Base-by-base conservation (phyloP, 1,140 invertebrate species). In the Micrasema minimum region DNA sequence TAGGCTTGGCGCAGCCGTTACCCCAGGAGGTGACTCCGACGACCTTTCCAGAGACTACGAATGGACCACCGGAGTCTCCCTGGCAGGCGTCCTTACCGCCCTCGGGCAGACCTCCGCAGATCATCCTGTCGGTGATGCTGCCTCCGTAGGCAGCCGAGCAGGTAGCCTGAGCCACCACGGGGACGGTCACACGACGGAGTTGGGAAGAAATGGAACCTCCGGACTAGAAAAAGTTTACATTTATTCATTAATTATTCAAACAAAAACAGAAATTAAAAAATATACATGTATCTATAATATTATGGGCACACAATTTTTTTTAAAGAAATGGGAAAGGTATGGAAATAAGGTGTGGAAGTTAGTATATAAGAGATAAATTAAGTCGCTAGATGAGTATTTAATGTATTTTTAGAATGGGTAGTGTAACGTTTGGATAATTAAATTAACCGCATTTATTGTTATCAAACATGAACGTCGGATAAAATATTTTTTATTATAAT, bases 21-120 rank as follows among this genome's bases (percentile, higher is more conserved):
- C 92, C 91, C 90, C 90, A 93, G 11, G 90, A 92, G 0, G 89
- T 88, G 10, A 93, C 79, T 9, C 92, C 92, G 62, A 88, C 86
- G 45, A 92, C 78, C 22, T 82, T 80, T 0, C 81, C 84, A 46
- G 80, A 74, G 73, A 81, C 81, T 3, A 86, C 77, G 69, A 90
- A 75, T 5, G 88, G 88, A 4, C 89, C 88, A 1, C 89, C 89
- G n/a, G 87, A 89, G 74, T 90, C 88, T 35, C 87, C 81, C 12
- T 79, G 77, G 53, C 82, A 83, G 26, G 65, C 65, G 23, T 68
- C 71, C 55, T 72, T 74, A 16, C 80, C 82, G 6, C 78, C 78
- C 7, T 6, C 35, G 7, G 22, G 41, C 16, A 66, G 14, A 11
- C 90, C 91, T 14, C 92, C 91, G 75, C 92, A 93, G 2, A 92